Conservation (phyloP, 2,797 vertebrate genomes). For the Hephaestus fuliginosus region DNA sequence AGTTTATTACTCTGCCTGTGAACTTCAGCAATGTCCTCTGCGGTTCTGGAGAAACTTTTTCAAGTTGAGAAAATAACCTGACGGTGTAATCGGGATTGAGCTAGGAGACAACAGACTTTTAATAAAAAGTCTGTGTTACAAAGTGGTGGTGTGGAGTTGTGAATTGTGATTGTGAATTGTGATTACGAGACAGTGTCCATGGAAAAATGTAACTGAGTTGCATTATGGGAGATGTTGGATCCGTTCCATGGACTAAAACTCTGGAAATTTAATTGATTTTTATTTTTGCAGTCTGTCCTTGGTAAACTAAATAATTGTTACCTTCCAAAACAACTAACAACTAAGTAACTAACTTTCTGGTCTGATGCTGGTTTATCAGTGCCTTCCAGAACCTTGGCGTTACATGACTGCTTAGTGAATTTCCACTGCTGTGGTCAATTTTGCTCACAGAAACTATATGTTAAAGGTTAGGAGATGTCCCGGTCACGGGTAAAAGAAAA, state of each 20-base stretch:
- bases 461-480: not conserved
- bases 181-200: not conserved
- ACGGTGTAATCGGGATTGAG: not conserved
- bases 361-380: not conserved
- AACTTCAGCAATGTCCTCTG: not conserved
- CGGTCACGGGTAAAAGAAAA: not conserved
- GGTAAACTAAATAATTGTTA: not conserved
- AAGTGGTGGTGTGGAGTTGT: not conserved
- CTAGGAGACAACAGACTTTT: not conserved
- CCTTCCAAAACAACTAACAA: not conserved
- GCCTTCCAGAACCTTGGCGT: not conserved
- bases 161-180: not conserved
- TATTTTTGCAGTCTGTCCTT: not conserved
- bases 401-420: not conserved
- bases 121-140: not conserved
- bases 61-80: not conserved
- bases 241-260: not conserved
- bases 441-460: not conserved
- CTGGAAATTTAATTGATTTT: not conserved
- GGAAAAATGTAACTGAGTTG: not conserved
- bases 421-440: not conserved
- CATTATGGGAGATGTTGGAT: slow-evolving; percentile 11
- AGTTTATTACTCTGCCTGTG: not conserved
- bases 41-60: not conserved
- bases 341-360: not conserved